phyloP scores from a whole-genome alignment of 2,797 vertebrate genomes.

The Phoxinus dragarum region DNA sequence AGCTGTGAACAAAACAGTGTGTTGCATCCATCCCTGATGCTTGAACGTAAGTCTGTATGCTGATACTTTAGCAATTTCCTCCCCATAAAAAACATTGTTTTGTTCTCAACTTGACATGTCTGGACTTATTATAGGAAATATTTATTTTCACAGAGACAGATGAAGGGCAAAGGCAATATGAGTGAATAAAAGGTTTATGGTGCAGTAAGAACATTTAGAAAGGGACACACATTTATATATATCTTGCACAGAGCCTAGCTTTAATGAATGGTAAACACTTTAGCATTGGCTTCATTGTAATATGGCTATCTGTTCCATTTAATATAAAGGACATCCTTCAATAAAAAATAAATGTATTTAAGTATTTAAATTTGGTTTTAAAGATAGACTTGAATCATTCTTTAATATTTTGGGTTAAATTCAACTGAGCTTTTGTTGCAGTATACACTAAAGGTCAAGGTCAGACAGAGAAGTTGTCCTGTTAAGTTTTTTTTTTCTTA shows the following conservation, averaged over 20 bases:
- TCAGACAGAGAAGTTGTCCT: not conserved
- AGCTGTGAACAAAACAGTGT: slow-evolving; percentile 52
- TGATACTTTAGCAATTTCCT: slow-evolving; percentile 27
- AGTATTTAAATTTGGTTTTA: not conserved
- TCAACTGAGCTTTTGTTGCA: not conserved
- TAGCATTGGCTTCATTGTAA: not conserved
- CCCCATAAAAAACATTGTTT: slow-evolving; percentile 6
- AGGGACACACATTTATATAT: not conserved
- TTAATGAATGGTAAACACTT: slow-evolving; percentile 22
- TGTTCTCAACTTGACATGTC: slow-evolving; percentile 12
- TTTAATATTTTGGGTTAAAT: not conserved
- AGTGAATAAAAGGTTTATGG: slow-evolving; percentile 26
- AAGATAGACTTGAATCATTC: not conserved
- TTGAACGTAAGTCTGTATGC: slow-evolving; percentile 10
- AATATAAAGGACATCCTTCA: not conserved
- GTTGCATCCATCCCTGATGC: slow-evolving; percentile 31
- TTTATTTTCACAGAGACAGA: slow-evolving; percentile 22
- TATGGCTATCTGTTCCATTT: not conserved
- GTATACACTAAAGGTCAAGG: not conserved
- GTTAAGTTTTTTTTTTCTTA: too few species aligned
- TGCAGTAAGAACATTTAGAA: not conserved
- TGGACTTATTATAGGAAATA: slow-evolving; percentile 24
- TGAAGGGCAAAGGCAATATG: slow-evolving; percentile 7
- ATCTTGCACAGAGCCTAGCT: not conserved
- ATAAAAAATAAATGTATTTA: not conserved